phyloP scores from a whole-genome alignment of 2,113 vertebrate species.

The Solenodon paradoxus region DNA sequence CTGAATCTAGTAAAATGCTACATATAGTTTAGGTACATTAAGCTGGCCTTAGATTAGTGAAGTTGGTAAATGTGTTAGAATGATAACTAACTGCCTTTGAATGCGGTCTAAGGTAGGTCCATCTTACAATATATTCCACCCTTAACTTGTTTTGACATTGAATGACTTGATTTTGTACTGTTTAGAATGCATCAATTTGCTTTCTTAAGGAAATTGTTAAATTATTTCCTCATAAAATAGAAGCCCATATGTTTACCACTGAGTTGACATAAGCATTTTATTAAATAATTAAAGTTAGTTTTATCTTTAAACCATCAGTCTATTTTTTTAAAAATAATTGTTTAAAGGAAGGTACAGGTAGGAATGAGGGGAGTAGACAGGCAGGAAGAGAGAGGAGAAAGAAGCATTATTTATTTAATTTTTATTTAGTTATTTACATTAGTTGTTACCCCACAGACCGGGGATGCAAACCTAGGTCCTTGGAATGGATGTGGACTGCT shows the following conservation, averaged over 20 bases:
- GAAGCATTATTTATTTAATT: no score
- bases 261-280: neutral
- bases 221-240: neutral
- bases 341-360: no score
- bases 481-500: no score
- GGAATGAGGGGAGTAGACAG: no score
- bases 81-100: neutral
- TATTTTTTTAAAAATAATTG: neutral
- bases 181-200: neutral
- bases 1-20: neutral
- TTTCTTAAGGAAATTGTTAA: neutral
- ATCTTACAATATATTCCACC: neutral
- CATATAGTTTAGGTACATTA: neutral
- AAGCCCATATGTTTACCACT: neutral
- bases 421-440: no score
- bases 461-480: no score
- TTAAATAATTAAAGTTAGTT: neutral
- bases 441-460: no score
- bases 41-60: neutral
- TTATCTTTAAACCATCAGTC: neutral
- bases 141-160: neutral
- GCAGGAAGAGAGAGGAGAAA: no score
- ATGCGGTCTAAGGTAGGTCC: neutral
- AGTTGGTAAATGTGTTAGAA: neutral
- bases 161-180: neutral